Conservation (phyloP, 2,888 invertebrate species). For the Mantis religiosa region DNA sequence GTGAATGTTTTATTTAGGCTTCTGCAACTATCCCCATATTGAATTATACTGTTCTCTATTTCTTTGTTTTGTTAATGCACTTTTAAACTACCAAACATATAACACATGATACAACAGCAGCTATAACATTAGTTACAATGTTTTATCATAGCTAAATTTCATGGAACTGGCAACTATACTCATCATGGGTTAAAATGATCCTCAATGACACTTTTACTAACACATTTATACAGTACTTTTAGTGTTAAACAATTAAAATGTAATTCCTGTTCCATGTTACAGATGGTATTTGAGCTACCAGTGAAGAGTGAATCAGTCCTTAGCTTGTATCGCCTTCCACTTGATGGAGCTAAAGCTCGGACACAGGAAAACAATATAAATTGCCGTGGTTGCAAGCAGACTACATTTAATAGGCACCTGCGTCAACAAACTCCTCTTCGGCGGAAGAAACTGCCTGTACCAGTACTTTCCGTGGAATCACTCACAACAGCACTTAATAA, state of each 20-base stretch:
- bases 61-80: too few relatives aligned
- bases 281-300: constrained; percentile 21
- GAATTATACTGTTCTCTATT: too few relatives aligned
- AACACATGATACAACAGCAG: too few relatives aligned
- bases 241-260: not conserved
- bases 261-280: not conserved
- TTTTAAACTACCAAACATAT: too few relatives aligned
- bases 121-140: too few relatives aligned
- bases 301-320: constrained; percentile 14
- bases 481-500: constrained; percentile 42
- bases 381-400: constrained; percentile 31
- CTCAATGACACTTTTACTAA: not conserved
- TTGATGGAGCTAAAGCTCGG: not conserved
- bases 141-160: not conserved
- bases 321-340: not conserved
- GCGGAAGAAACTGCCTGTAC: constrained; percentile 5
- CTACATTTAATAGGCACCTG: not conserved
- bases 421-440: not conserved
- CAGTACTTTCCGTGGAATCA: constrained; percentile 43
- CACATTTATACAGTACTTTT: not conserved
- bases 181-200: not conserved
- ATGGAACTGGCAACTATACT: not conserved
- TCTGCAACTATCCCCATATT: too few relatives aligned
- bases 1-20: too few relatives aligned
- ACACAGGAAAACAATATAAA: not conserved